Conservation (phyloP, 92 coral and sea anemone genomes). For the Muricea muricata region DNA sequence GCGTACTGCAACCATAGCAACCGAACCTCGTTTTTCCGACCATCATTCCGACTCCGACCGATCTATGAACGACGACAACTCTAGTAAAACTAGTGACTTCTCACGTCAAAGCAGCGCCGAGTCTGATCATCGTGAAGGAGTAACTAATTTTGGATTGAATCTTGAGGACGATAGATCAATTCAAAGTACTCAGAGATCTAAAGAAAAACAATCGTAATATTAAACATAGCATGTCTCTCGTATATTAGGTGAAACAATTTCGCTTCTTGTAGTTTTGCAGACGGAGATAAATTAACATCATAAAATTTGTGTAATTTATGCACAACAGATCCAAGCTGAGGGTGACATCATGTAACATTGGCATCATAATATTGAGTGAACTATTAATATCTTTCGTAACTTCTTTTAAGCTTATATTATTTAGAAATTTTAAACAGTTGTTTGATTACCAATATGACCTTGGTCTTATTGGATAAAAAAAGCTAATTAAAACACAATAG, state of each 20-base stretch:
- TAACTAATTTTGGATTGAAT: not conserved
- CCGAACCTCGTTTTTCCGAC: not conserved
- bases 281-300: too few relatives aligned
- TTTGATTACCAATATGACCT: not conserved
- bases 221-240: too few relatives aligned
- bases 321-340: too few relatives aligned
- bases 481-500: not conserved
- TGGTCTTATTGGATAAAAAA: not conserved
- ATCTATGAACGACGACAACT: not conserved
- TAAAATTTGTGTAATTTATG: too few relatives aligned
- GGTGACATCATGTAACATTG: too few relatives aligned
- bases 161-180: not conserved
- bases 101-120: not conserved
- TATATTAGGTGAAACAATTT: too few relatives aligned
- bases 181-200: not conserved
- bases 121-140: not conserved
- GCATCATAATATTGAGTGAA: too few relatives aligned
- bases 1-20: not conserved
- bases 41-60: not conserved
- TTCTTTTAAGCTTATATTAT: too few relatives aligned
- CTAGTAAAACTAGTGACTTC: not conserved
- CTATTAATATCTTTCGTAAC: too few relatives aligned
- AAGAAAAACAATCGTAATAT: slow-evolving; percentile 17
- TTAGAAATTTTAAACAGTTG: too few relatives aligned
- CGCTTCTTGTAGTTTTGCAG: too few relatives aligned